Percentiles rank a stretch among this genome's conserved stretches.
phyloP scores from a whole-genome alignment of 2,113 vertebrate species.

The Pyrgilauda ruficollis region DNA sequence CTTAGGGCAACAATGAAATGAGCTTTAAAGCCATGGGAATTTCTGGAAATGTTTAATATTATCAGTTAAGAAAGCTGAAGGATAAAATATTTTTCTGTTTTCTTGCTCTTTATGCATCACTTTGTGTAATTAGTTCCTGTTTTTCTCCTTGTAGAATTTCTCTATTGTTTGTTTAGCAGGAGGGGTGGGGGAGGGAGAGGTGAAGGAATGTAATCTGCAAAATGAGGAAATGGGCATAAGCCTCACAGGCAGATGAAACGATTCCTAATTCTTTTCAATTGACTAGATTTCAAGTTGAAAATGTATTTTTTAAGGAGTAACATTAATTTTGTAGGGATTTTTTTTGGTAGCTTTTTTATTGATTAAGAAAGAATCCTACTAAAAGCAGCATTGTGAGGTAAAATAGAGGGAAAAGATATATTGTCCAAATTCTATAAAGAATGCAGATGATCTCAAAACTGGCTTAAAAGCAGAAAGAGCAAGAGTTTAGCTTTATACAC shows the following conservation, averaged over 20 bases:
- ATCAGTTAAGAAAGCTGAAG: neutral
- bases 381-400: neutral
- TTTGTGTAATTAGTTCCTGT: neutral
- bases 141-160: neutral
- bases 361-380: neutral
- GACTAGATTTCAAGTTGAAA: neutral
- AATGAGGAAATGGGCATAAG: neutral
- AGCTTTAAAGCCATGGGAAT: slow-evolving; percentile 8
- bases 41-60: slow-evolving; percentile 16
- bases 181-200: neutral
- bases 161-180: slow-evolving; percentile 18
- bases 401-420: neutral
- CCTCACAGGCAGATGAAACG: neutral
- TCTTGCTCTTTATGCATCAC: neutral
- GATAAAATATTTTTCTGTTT: neutral
- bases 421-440: neutral
- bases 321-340: neutral
- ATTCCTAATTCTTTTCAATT: neutral
- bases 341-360: neutral
- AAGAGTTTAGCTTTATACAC: neutral
- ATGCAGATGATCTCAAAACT: neutral
- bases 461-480: neutral
- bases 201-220: slow-evolving; percentile 21
- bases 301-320: neutral
- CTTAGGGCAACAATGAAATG: neutral